Conservation (phyloP, 2,797 vertebrate genomes). For the Anguilla anguilla region DNA sequence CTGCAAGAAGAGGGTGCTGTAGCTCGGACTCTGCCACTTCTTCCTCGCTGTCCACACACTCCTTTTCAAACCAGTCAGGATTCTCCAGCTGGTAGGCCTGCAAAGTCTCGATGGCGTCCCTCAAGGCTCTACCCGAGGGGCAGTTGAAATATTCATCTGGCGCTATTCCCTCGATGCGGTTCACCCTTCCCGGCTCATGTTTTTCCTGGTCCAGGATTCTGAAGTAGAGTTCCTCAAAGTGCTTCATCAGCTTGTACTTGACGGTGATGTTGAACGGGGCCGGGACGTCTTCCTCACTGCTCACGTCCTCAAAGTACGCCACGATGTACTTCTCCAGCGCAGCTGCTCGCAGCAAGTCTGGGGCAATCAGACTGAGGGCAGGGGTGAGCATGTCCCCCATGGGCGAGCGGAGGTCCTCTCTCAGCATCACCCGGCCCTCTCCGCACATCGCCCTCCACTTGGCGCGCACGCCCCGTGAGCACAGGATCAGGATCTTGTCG, state of each 20-base stretch:
- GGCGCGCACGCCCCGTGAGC: constrained; percentile 85
- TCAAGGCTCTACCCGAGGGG: constrained; percentile 76
- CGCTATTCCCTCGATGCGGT: constrained; percentile 76
- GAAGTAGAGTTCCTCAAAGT: constrained; percentile 91
- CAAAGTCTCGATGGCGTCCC: constrained; percentile 78
- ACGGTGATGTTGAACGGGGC: constrained; percentile 83
- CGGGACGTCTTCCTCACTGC: constrained; percentile 77
- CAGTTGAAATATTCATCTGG: constrained; percentile 76
- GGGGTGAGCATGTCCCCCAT: constrained; percentile 87
- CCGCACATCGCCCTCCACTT: constrained; percentile 93
- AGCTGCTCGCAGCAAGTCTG: constrained; percentile 84
- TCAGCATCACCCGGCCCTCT: constrained; percentile 67
- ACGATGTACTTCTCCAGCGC: constrained; percentile 86
- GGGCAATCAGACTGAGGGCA: constrained; percentile 85
- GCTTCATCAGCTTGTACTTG: constrained; percentile 87
- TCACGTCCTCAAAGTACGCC: constrained; percentile 87
- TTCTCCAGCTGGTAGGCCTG: constrained; percentile 74
- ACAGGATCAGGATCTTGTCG: constrained; percentile 89
- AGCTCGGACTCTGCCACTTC: constrained; percentile 55
- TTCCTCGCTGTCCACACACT: constrained; percentile 68
- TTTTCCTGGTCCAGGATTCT: constrained; percentile 88
- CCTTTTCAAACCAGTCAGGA: constrained; percentile 85
- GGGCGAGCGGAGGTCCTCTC: constrained; percentile 77
- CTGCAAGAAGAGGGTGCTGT: constrained; percentile 32
- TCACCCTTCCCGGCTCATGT: constrained; percentile 83